Base-by-base conservation (phyloP, 1,140 invertebrate genomes). In the Bradynema listronoti region DNA sequence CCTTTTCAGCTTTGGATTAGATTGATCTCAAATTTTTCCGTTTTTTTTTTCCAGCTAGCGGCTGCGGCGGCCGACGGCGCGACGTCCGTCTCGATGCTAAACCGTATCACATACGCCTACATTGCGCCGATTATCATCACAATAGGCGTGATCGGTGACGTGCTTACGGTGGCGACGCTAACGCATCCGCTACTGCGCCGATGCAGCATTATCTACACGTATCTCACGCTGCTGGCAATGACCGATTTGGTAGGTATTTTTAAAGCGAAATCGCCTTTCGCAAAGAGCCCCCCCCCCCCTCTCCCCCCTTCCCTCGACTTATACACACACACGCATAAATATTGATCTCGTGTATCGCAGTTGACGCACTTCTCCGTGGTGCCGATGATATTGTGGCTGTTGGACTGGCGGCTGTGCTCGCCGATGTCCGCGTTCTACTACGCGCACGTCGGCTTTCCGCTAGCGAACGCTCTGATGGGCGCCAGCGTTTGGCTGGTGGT, bases 401-500 rank as follows among this genome's bases (percentile, higher is more conserved):
- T 78, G 25, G 71, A 76, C 41, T 63, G 63, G 33, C 53, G 65
- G n/a, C 51, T 69, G 4, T 77, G 74, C 46, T 78, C 74, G 7
- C 32, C 49, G 30, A 36, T 61, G 3, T 65, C 71, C 27, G 69
- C 74, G 11, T 73, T 78, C 50, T 77, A 73, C 56, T 77, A 77
- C 43, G 76, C 74, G 11, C 74, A 77, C 58, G 66, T 77, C 36
- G 74, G 75, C 22, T 77, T 77, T 49, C 74, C 74, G 29, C 42
- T 77, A 75, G 74, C 74, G 22, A 77, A 77, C 42, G 73, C 74
- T n/a, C 53, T 77, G 39, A 77, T 77, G 74, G 70, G 74, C 14
- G 68, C 74, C 0, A 61, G 54, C 30, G 74, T 77, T 11, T 77
- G 74, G 76, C 72, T 77, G 29, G 76, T 77, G 11, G 74, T 77